phyloP scores from a whole-genome alignment of 2,797 vertebrate species.

The Synaphobranchus kaupii region DNA sequence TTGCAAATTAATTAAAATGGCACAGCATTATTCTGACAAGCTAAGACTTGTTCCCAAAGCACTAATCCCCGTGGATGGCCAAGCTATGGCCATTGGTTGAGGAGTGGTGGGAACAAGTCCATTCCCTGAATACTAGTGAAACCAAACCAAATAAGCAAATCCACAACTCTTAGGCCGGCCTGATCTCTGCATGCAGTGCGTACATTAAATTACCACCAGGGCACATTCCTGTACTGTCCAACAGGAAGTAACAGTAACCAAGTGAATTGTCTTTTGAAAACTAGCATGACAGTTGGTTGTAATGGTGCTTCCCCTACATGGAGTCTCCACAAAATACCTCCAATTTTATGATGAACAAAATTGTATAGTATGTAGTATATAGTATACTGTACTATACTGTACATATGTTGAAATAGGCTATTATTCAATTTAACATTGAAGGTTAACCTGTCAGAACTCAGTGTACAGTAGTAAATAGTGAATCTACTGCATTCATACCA shows the following conservation, averaged over 20 bases:
- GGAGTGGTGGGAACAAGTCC: neutral
- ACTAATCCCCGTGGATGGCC: neutral
- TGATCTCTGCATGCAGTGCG: neutral
- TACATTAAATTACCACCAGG: neutral
- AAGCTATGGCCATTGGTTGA: neutral
- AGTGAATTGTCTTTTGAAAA: neutral
- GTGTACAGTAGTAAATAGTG: neutral
- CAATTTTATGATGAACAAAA: neutral
- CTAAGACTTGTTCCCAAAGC: neutral
- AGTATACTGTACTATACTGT: neutral
- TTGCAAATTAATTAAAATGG: conserved; percentile 2
- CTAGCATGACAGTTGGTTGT: neutral
- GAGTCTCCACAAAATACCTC: neutral
- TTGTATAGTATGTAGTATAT: neutral
- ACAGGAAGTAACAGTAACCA: neutral
- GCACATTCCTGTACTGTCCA: neutral
- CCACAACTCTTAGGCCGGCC: neutral
- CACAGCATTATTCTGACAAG: neutral
- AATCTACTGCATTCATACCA: neutral
- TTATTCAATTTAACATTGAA: neutral
- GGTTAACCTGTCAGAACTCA: neutral
- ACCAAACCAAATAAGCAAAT: neutral
- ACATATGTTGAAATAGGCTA: neutral
- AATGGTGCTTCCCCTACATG: neutral
- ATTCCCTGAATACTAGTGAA: neutral